These are phyloP conservation scores for Phacellophora camtschatica DNA, from an alignment of 30 jellyfish, hydroid and myxozoan species.

Conservation along the genomic window DNA sequence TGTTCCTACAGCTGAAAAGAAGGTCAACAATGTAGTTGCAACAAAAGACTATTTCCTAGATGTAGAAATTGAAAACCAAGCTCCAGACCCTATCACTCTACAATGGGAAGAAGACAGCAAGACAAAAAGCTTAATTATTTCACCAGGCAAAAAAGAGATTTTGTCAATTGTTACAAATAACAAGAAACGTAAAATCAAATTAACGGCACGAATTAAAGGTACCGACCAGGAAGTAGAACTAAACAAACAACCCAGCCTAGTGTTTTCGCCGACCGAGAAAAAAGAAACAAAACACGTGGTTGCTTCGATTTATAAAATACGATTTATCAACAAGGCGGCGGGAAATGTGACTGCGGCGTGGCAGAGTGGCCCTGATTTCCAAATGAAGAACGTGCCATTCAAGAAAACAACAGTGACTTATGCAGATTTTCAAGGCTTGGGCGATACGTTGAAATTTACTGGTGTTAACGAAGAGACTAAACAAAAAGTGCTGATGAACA, in stretches of 20 bases:
- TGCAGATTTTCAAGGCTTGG: background rate
- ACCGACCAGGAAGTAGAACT: background rate
- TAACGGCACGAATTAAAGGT: constrained; percentile 21
- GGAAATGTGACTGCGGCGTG: background rate
- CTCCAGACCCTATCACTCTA: background rate
- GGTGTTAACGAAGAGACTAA: constrained; percentile 19
- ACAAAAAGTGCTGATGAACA: constrained; percentile 16
- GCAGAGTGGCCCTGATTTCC: constrained; percentile 2
- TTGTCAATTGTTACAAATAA: background rate
- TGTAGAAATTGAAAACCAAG: constrained; percentile 22
- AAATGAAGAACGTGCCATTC: constrained; percentile 13
- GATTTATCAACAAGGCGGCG: constrained; percentile 23
- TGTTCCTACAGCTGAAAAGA: background rate
- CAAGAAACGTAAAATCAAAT: background rate
- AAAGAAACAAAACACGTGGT: background rate
- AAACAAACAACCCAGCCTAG: background rate
- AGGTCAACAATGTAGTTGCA: background rate
- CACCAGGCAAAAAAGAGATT: background rate
- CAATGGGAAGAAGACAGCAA: constrained; percentile 4
- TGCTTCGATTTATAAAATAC: background rate
- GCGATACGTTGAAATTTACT: background rate
- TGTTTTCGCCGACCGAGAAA: constrained; percentile 9
- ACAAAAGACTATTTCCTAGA: constrained; percentile 7
- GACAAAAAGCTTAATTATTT: background rate
- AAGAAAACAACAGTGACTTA: background rate